A percentile compares a stretch with the other conserved stretches of the same genome.
Evolutionary conservation across 2,888 invertebrate genomes (phyloP).

Genomic region (Drosophila paramelanica): DNA sequence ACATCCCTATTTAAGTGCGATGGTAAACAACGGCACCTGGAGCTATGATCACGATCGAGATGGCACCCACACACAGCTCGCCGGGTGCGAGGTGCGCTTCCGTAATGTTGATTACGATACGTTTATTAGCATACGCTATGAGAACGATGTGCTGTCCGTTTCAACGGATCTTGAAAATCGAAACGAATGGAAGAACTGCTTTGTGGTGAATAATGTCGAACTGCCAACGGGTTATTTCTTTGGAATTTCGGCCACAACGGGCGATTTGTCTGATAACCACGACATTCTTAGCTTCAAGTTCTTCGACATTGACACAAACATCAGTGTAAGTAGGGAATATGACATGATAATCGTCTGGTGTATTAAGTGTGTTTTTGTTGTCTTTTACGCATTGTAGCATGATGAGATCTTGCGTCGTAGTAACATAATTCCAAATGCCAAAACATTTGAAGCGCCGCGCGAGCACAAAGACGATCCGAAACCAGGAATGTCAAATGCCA

Average conservation of each 20-base stretch:
- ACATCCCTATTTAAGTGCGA: slow-evolving; percentile 99
- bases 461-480: slow-evolving; percentile 96
- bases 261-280: slow-evolving; percentile 98
- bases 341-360: not conserved
- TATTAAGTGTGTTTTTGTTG: not conserved
- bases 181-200: slow-evolving; percentile 97
- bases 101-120: slow-evolving; percentile 96
- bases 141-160: slow-evolving; percentile 94
- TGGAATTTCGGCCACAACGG: slow-evolving; percentile 97
- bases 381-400: slow-evolving; percentile 54
- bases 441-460: slow-evolving; percentile 95
- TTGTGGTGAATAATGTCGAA: slow-evolving; percentile 94
- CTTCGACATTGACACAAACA: slow-evolving; percentile 94
- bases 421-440: slow-evolving; percentile 94
- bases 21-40: slow-evolving; percentile 98
- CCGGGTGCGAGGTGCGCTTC: slow-evolving; percentile 98
- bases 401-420: slow-evolving; percentile 88
- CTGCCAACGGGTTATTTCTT: slow-evolving; percentile 98
- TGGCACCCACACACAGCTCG: slow-evolving; percentile 98
- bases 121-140: slow-evolving; percentile 95
- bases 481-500: slow-evolving; percentile 94
- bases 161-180: slow-evolving; percentile 96
- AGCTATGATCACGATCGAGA: slow-evolving; percentile 99
- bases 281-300: slow-evolving; percentile 96
- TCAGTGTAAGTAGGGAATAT: slow-evolving; percentile 83